A percentile compares a stretch with the other conserved stretches of the same genome.
phyloP scores from a whole-genome alignment of 2,797 vertebrate species.

The Heliangelus exortis region DNA sequence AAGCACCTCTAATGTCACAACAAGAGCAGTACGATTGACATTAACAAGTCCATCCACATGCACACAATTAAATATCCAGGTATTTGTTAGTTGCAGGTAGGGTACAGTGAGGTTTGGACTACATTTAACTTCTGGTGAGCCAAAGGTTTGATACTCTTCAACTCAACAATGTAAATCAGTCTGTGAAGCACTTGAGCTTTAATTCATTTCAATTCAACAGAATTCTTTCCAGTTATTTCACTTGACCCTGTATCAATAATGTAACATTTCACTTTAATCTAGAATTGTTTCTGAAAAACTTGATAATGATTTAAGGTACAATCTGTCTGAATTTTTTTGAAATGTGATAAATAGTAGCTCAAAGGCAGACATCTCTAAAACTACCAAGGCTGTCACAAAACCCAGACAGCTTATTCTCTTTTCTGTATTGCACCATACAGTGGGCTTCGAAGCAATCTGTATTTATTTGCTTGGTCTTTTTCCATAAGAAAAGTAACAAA shows the following conservation, averaged over 20 bases:
- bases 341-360: slow-evolving; percentile 59
- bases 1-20: background rate
- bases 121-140: background rate
- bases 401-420: slow-evolving; percentile 32
- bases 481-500: background rate
- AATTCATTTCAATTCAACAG: background rate
- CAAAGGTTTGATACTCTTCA: background rate
- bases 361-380: slow-evolving; percentile 64
- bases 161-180: background rate
- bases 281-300: background rate
- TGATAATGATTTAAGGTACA: background rate
- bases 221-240: slow-evolving; percentile 1
- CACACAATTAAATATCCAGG: background rate
- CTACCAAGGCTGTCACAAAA: slow-evolving; percentile 46
- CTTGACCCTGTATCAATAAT: background rate
- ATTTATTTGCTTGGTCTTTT: background rate
- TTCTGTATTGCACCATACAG: background rate
- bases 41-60: background rate
- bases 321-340: background rate
- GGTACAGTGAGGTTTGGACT: background rate
- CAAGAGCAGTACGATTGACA: background rate
- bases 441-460: background rate
- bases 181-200: background rate
- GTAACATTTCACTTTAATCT: background rate
- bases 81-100: background rate